Conservation (phyloP, 2,888 invertebrate genomes). For the Macaria notata region DNA sequence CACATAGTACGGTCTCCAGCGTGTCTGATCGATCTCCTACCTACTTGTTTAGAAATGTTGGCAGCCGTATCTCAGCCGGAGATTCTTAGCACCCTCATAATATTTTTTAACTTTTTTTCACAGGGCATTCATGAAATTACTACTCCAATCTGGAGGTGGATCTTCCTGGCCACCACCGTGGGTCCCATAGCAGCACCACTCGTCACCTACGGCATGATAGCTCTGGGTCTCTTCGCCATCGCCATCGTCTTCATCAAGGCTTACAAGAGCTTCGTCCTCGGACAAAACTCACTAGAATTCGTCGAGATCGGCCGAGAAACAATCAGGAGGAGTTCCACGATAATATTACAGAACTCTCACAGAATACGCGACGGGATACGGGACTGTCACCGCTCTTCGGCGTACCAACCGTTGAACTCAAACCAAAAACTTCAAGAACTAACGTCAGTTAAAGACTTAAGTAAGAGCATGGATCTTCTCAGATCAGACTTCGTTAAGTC, state of each 20-base stretch:
- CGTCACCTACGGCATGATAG: slow-evolving; percentile 87
- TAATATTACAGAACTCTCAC: slow-evolving; percentile 65
- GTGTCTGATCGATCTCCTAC: no score
- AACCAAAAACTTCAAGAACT: slow-evolving; percentile 49
- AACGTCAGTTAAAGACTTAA: slow-evolving; percentile 49
- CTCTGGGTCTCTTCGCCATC: slow-evolving; percentile 85
- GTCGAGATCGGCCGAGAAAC: slow-evolving; percentile 89
- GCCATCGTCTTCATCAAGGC: slow-evolving; percentile 86
- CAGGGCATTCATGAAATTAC: slow-evolving; percentile 90
- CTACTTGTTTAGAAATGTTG: no score
- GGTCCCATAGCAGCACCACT: slow-evolving; percentile 87
- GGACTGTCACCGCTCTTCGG: slow-evolving; percentile 65
- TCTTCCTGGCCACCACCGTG: slow-evolving; percentile 90
- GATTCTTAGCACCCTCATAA: no score
- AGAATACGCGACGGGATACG: slow-evolving; percentile 29
- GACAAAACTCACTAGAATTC: slow-evolving; percentile 87
- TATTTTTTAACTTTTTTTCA: slow-evolving; percentile 27
- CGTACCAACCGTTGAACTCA: slow-evolving; percentile 56
- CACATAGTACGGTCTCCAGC: no score
- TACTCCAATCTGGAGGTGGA: slow-evolving; percentile 90
- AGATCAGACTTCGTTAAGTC: slow-evolving; percentile 60
- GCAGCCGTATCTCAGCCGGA: no score
- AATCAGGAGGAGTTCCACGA: slow-evolving; percentile 84
- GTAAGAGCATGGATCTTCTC: slow-evolving; percentile 54
- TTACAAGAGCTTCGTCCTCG: slow-evolving; percentile 88